Base-by-base conservation (phyloP, 2,797 vertebrate genomes). In the Gadopsis marmoratus region DNA sequence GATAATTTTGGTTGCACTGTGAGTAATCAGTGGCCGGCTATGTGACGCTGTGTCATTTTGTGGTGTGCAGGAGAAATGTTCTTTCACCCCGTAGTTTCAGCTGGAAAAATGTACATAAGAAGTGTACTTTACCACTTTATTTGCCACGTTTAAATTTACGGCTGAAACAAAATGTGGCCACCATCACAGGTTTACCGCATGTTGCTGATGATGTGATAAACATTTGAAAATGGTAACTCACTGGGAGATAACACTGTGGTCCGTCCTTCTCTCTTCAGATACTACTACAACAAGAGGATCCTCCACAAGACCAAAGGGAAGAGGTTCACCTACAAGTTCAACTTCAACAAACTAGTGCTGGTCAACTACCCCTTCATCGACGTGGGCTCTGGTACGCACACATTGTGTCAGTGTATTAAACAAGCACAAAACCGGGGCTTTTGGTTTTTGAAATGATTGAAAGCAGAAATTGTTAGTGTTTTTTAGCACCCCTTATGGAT, bases 241-340 rank as follows among this genome's bases (percentile, higher is more conserved):
- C 21, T 16, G 31, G 19, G 19, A 31, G 51, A 35, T 70, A 61
- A 78, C 58, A 11, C 21, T 31, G 39, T 71, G 8, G 8, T 64
- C 14, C 21, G 12, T 67, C n/a, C 9, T 56, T 47, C 23, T 83
- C 11, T 68, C 55, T 70, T 43, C 81, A 98, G 97, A 91, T 98
- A 98, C 89, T 98, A 98, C 81, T 98, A 98, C 87, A 98, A 97
- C 95, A 97, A 97, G 89, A 94, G 97, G 72, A 97, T 98, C 89
- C 95, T 98, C 58, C 97, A 97, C 86, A 97, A 98, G 92, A 98
- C 97, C 89, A 98, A 98, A 94, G 97, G 97, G 71, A 98, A 98
- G 74, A 93, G 97, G 78, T 98, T 98, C 93, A 98, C 97, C 84
- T 98, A 98, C 94, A 98, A 98, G 92, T 98, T 98, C 93, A 98